Percentiles rank a stretch among this genome's conserved stretches.
Evolutionary conservation across 2,888 invertebrate species (phyloP).

Genomic region (Habroteleia sp.): DNA sequence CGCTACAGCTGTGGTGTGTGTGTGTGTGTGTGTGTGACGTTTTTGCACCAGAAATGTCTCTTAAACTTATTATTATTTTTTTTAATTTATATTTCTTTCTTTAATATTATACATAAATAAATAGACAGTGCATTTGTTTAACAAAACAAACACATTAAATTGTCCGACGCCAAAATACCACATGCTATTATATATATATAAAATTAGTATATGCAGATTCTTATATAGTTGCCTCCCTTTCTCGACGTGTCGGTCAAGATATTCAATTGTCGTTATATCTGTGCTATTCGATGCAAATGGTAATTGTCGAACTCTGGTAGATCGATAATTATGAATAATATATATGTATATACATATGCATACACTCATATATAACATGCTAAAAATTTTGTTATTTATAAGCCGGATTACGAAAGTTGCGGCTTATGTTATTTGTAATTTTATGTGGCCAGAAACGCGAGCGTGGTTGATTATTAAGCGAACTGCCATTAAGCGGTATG

Average conservation of each 20-base stretch:
- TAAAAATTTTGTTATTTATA: too few species aligned
- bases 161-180: too few species aligned
- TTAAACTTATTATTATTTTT: too few species aligned
- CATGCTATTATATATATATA: constrained; percentile 30
- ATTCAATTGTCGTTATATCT: constrained; percentile 61
- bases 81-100: too few species aligned
- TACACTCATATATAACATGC: constrained; percentile 23
- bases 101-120: too few species aligned
- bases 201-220: constrained; percentile 47
- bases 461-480: too few species aligned
- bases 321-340: constrained; percentile 57
- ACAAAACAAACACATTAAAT: too few species aligned
- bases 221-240: constrained; percentile 55
- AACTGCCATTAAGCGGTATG: constrained; percentile 4
- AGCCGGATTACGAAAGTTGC: too few species aligned
- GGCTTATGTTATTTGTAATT: constrained; percentile 14
- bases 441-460: constrained; percentile 5
- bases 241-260: constrained; percentile 44
- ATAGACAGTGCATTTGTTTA: too few species aligned
- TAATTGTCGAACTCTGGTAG: constrained; percentile 61
- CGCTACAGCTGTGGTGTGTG: too few species aligned
- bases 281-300: constrained; percentile 57
- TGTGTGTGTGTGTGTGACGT: too few species aligned
- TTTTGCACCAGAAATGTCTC: too few species aligned
- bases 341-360: constrained; percentile 41